Base-by-base conservation (phyloP, 2,797 vertebrate species). In the Eospalax fontanierii region DNA sequence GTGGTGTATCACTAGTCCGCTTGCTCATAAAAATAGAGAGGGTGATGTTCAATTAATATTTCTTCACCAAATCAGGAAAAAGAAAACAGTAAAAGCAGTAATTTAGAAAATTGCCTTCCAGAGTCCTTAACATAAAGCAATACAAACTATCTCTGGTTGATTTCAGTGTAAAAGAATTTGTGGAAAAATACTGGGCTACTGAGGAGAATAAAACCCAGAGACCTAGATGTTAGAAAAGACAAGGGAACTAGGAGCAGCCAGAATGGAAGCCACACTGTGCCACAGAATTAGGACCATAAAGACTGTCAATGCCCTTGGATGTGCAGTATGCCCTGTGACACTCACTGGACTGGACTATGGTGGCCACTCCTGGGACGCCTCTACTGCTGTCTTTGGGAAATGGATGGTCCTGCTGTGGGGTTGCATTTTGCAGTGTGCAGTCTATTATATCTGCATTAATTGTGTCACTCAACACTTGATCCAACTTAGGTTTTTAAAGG, bases 111-210 rank as follows among this genome's bases (percentile, higher is more conserved):
- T 15, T 40, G 12, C 22, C 40, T 40, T 2, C 21, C 18, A 66
- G 18, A 2, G 10, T 71, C 70, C 84, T 84, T 35, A 14, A 18
- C 54, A 80, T 61, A 68, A 91, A 91, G n/a, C 21, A 46, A 63
- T 12, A 30, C 30, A 79, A 82, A 92, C 1, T 38, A 50, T 61
- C 65, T 91, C 18, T 26, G 14, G 3, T 66, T 79, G 1, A 46
- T 50, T 46, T 74, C 87, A 68, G 28, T 50, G 21, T 61, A 65
- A 93, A 91, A 15, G 9, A 70, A 94, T 82, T 80, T 78, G 54
- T 78, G 57, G 22, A 81, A 79, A 16, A 7, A 26, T 28, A 22
- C 10, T 4, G 1, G 1, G 6, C 5, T 28, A 26, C 30, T 9
- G 1, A 33, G 12, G 35, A 73, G 4, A 2, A n/a, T 65, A 28